phyloP scores from a whole-genome alignment of 2,113 vertebrate genomes.

The Leptodactylus fuscus region DNA sequence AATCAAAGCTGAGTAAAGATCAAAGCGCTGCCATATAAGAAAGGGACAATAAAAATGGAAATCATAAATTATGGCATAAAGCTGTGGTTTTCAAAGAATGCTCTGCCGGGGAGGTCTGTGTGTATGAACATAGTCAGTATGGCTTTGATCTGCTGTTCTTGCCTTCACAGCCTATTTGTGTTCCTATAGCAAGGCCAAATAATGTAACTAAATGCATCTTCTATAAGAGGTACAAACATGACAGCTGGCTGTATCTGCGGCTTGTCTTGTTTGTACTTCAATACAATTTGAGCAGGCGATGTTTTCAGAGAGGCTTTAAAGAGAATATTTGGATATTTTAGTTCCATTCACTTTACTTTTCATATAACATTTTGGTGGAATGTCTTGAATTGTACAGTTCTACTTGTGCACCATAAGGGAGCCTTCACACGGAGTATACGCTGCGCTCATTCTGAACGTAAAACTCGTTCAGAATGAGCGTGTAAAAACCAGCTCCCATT shows the following conservation, averaged over 20 bases:
- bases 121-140: not conserved
- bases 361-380: not conserved
- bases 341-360: not conserved
- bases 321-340: not conserved
- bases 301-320: not conserved
- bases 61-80: constrained; percentile 31
- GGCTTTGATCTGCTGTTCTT: constrained; percentile 50
- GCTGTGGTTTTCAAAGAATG: constrained; percentile 36
- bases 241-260: not conserved
- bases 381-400: not conserved
- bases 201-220: not conserved
- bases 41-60: constrained; percentile 49
- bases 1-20: constrained; percentile 52
- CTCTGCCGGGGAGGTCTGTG: constrained; percentile 6
- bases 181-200: not conserved
- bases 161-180: not conserved
- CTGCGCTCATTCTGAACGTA: too few species aligned
- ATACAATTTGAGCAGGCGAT: not conserved
- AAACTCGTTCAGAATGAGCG: too few species aligned
- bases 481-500: too few species aligned
- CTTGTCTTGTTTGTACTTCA: not conserved
- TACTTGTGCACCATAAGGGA: not conserved
- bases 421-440: too few species aligned
- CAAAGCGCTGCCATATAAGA: constrained; percentile 37
- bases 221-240: not conserved